Percentiles rank a stretch among this genome's conserved stretches.
Conservation (phyloP, 2,888 invertebrate genomes). For the Enoplolaimus lenunculus region DNA sequence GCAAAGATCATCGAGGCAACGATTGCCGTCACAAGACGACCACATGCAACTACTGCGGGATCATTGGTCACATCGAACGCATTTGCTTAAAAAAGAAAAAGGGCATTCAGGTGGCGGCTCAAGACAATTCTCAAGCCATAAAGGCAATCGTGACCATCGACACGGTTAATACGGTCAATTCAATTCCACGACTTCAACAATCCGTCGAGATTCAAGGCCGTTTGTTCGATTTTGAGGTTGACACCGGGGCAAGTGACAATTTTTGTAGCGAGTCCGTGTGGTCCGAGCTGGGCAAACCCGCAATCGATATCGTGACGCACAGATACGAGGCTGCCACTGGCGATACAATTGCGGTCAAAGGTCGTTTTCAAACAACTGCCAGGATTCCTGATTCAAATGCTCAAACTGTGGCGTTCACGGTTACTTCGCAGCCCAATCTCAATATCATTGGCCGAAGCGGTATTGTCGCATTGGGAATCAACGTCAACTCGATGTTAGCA, state of each 20-base stretch:
- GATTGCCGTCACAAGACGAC: too few relatives aligned
- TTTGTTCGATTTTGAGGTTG: slow-evolving; percentile 21
- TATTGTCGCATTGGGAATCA: neutral
- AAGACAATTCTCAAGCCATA: neutral
- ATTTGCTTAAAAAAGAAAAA: too few relatives aligned
- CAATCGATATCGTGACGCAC: neutral
- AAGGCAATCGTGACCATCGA: neutral
- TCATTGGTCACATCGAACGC: too few relatives aligned
- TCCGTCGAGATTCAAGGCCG: slow-evolving; percentile 15
- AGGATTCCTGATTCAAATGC: neutral
- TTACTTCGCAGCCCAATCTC: neutral
- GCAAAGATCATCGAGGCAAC: too few relatives aligned
- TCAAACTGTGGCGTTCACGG: neutral
- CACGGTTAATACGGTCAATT: neutral
- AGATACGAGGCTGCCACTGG: neutral
- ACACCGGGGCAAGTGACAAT: slow-evolving; percentile 18
- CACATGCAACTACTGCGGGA: too few relatives aligned
- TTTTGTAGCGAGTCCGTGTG: neutral
- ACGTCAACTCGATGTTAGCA: neutral
- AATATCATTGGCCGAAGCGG: neutral
- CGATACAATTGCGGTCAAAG: neutral
- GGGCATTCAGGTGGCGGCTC: neutral
- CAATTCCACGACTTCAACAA: slow-evolving; percentile 19
- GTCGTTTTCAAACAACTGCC: neutral
- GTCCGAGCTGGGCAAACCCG: slow-evolving; percentile 12